These are phyloP conservation scores for Plumapathes pennacea DNA, from an alignment of 92 coral and sea anemone species.

Conservation along the genomic window DNA sequence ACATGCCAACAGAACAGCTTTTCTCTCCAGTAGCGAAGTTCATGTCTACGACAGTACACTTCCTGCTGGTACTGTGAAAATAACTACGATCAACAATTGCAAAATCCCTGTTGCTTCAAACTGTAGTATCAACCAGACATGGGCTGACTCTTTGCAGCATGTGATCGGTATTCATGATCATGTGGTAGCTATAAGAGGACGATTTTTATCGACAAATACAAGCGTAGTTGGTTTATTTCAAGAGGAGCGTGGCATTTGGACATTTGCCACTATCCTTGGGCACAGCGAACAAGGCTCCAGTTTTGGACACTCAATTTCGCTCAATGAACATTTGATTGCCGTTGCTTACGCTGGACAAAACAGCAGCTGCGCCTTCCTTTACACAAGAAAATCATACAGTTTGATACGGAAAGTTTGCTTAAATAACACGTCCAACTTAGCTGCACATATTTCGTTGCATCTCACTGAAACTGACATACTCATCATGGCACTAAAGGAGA, in stretches of 20 bases:
- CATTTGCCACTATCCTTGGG: slow-evolving; percentile 38
- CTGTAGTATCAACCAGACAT: slow-evolving; percentile 38
- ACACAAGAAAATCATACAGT: slow-evolving; percentile 26
- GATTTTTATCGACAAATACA: slow-evolving; percentile 23
- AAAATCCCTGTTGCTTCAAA: slow-evolving; percentile 4
- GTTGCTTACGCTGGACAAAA: slow-evolving; percentile 36
- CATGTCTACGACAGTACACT: slow-evolving; percentile 34
- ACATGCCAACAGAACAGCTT: slow-evolving; percentile 19
- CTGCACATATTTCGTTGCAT: slow-evolving; percentile 39
- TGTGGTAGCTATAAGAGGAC: slow-evolving; percentile 63
- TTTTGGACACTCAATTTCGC: slow-evolving; percentile 62
- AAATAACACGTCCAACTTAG: slow-evolving; percentile 12
- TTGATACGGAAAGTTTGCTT: slow-evolving; percentile 37
- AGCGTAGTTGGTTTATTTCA: slow-evolving; percentile 71
- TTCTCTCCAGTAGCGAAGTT: slow-evolving; percentile 28
- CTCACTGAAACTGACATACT: slow-evolving; percentile 61
- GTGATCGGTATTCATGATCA: slow-evolving; percentile 38
- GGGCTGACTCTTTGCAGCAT: slow-evolving; percentile 70
- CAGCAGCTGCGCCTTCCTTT: slow-evolving; percentile 34
- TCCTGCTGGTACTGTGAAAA: slow-evolving; percentile 5
- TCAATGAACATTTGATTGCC: slow-evolving; percentile 52
- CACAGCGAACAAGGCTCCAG: slow-evolving; percentile 24
- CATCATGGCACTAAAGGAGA: slow-evolving; percentile 48
- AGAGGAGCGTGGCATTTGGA: slow-evolving; percentile 46
- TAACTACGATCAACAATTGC: slow-evolving; percentile 3